Conservation (phyloP, 2,888 invertebrate species). For the Tanypteryx hageni region DNA sequence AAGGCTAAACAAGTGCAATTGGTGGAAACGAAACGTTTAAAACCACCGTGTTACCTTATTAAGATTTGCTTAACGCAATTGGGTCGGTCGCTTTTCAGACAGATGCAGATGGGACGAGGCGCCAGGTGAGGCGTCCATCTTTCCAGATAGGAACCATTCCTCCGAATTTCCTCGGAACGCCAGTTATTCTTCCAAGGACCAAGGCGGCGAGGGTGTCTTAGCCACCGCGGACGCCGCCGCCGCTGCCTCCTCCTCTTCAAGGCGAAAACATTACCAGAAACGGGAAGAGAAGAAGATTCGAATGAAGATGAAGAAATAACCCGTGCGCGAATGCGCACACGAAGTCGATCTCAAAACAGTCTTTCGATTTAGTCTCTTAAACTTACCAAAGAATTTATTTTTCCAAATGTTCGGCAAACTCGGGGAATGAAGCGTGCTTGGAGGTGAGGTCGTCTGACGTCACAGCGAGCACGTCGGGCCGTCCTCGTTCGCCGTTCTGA, state of each 20-base stretch:
- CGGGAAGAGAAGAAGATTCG: too few relatives aligned
- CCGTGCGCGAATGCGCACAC: background rate
- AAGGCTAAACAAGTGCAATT: background rate
- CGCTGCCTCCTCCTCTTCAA: background rate
- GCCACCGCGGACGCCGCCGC: too few relatives aligned
- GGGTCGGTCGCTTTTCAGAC: constrained; percentile 10
- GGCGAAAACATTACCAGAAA: background rate
- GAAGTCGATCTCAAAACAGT: constrained; percentile 25
- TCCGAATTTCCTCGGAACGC: constrained; percentile 39
- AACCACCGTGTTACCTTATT: background rate
- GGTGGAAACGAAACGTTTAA: background rate
- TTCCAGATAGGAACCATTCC: constrained; percentile 61
- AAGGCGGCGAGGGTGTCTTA: background rate
- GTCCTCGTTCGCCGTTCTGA: too few relatives aligned
- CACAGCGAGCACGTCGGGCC: too few relatives aligned
- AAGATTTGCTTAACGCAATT: background rate
- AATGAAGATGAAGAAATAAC: too few relatives aligned
- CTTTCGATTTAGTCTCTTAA: constrained; percentile 5
- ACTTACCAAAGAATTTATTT: constrained; percentile 15
- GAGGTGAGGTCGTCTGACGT: too few relatives aligned
- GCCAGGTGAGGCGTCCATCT: constrained; percentile 1
- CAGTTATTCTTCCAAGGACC: constrained; percentile 36
- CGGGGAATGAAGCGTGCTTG: too few relatives aligned
- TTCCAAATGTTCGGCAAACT: too few relatives aligned
- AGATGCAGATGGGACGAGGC: constrained; percentile 21